Evolutionary conservation across 2,113 vertebrate genomes (phyloP).

Genomic region (Scolopax mira): DNA sequence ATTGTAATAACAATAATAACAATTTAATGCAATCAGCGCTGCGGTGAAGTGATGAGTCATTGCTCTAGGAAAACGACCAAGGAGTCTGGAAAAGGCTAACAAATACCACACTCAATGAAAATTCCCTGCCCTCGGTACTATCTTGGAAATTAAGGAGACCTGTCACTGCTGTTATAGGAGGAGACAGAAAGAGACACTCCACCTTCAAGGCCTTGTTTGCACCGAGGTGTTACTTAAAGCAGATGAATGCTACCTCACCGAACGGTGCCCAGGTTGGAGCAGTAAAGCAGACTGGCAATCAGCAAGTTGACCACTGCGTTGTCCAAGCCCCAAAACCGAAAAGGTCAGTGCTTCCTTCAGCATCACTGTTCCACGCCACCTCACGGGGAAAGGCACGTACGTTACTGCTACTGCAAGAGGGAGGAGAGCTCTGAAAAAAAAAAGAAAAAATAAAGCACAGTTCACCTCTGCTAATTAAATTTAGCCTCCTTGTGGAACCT

Average conservation of each 20-base stretch:
- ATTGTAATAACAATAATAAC: not conserved
- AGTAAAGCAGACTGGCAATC: not conserved
- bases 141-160: not conserved
- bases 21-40: not conserved
- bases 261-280: not conserved
- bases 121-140: not conserved
- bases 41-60: conserved; percentile 10
- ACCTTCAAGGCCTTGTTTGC: not conserved
- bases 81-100: conserved; percentile 8
- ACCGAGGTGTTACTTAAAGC: not conserved
- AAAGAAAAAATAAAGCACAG: not conserved
- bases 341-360: not conserved
- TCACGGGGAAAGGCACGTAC: fast-evolving
- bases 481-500: not conserved
- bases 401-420: not conserved
- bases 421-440: not conserved
- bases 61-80: conserved; percentile 13
- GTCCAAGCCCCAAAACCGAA: not conserved
- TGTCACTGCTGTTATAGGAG: not conserved
- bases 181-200: not conserved
- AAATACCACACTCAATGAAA: not conserved
- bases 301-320: not conserved
- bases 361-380: not conserved
- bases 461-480: not conserved
- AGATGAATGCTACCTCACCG: not conserved